Base-by-base conservation (phyloP, 2,113 vertebrate species). In the Pao palembangensis region DNA sequence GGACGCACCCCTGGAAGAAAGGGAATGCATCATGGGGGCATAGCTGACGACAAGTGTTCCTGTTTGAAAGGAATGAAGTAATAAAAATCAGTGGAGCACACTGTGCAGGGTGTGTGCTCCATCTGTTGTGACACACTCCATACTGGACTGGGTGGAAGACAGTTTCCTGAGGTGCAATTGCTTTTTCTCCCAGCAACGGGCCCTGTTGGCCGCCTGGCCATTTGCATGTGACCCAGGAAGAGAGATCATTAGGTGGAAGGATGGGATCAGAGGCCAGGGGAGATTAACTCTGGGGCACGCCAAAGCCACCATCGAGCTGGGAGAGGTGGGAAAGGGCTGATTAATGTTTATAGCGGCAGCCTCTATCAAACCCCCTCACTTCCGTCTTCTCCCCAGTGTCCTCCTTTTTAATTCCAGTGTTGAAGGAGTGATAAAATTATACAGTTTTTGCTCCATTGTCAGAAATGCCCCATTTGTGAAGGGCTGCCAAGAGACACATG, bases 301-400 rank as follows among this genome's bases (percentile, higher is more conserved):
- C 52, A 54, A 43, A 73, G 58, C 74, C 60, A 61, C 14, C 20
- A 50, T 67, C 57, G 52, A 55, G 58, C 41, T 41, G 44, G 65
- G 64, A 78, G 64, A 65, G 71, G 62, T 68, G 66, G 49, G 75
- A 15, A 21, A 50, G 55, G 65, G 47, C 71, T 76, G 78, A 85
- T 88, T 77, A 76, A 84, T 82, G 80, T 81, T 81, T 80, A 83
- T 76, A 61, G 67, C 73, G 66, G 61, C 51, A 65, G 66, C 60
- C 60, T 69, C 73, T 63, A 60, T 64, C 17, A 51, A 58, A 54
- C 42, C 28, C 43, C 17, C 56, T 23, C 14, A 28, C 21, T 50
- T 25, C 28, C 18, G 16, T 48, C 14, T 5, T n/a, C 28, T 65
- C 31, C 53, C 21, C 13, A 57, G 13, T 47, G 17, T 38, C 42